Evolutionary conservation across 1,140 invertebrate species (phyloP).

Genomic region (Vollenhovia emeryi): DNA sequence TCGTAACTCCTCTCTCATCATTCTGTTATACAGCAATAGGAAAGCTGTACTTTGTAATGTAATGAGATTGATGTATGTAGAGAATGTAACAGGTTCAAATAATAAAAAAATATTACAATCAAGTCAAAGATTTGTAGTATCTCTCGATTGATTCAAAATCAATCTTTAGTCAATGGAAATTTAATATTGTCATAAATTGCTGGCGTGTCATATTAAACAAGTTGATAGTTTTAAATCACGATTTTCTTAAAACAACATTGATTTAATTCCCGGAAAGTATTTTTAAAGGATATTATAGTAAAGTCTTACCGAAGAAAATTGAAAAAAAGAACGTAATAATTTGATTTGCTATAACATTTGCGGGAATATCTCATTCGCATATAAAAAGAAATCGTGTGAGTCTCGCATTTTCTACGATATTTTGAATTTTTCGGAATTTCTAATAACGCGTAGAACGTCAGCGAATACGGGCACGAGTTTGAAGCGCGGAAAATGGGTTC

Average conservation of each 20-base stretch:
- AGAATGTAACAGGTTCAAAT: neutral
- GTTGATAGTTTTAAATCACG: neutral
- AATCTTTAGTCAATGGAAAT: neutral
- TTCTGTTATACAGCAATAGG: neutral
- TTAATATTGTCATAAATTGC: neutral
- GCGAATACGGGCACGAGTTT: neutral
- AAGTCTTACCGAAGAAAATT: neutral
- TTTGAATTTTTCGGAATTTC: neutral
- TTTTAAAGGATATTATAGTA: neutral
- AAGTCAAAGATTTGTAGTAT: neutral
- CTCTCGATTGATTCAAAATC: neutral
- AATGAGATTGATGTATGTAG: neutral
- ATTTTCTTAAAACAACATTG: neutral
- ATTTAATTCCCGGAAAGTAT: neutral
- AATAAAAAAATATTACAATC: neutral
- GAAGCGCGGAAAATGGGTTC: conserved; percentile 6
- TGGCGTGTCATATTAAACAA: neutral
- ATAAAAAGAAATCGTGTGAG: neutral
- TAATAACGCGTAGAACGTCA: neutral
- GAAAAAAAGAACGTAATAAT: neutral
- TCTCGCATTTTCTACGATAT: neutral
- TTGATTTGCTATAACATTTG: neutral
- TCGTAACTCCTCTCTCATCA: neutral
- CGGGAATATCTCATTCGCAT: neutral
- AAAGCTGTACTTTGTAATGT: neutral